Percentiles rank a stretch among this genome's conserved stretches.
Evolutionary conservation across 2,113 vertebrate genomes (phyloP).

Genomic region (Takifugu flavidus): DNA sequence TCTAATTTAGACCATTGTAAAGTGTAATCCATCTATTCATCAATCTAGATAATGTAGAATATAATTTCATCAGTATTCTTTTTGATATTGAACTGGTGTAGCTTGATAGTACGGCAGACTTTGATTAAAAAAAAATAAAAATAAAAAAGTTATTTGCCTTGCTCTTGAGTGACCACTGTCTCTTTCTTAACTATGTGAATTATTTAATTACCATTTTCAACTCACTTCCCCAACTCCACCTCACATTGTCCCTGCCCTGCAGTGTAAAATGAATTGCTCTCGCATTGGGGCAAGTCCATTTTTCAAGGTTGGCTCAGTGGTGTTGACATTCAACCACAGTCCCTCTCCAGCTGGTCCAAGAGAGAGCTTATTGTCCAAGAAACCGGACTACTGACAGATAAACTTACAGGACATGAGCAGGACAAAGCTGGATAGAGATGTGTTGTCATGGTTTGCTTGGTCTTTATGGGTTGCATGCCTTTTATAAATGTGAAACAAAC

Average conservation of each 20-base stretch:
- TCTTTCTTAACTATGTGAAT: conserved; percentile 12
- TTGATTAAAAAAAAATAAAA: not conserved
- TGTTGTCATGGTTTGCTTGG: conserved; percentile 32
- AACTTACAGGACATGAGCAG: conserved; percentile 28
- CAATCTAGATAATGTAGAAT: conserved; percentile 21
- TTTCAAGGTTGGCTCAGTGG: conserved; percentile 38
- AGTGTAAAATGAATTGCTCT: conserved; percentile 51
- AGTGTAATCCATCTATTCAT: conserved; percentile 33
- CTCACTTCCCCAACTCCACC: conserved; percentile 5
- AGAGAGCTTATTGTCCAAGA: conserved; percentile 9
- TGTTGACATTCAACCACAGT: conserved; percentile 33
- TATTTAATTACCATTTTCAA: conserved; percentile 10
- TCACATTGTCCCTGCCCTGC: conserved; percentile 36
- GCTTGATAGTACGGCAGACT: conserved; percentile 9
- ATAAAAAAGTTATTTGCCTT: conserved; percentile 24
- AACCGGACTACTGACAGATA: not conserved
- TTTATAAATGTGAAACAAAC: conserved; percentile 17
- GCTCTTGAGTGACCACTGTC: conserved; percentile 63
- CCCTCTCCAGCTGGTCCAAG: conserved; percentile 64
- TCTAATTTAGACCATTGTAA: conserved; percentile 4
- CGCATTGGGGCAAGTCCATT: conserved; percentile 43
- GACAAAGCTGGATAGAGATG: conserved; percentile 64
- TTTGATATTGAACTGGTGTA: conserved; percentile 33
- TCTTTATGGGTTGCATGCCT: conserved; percentile 53
- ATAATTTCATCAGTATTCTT: conserved; percentile 5